A percentile compares a stretch with the other conserved stretches of the same genome.
phyloP scores from a whole-genome alignment of 2,113 vertebrate species.

The Emberiza fucata region DNA sequence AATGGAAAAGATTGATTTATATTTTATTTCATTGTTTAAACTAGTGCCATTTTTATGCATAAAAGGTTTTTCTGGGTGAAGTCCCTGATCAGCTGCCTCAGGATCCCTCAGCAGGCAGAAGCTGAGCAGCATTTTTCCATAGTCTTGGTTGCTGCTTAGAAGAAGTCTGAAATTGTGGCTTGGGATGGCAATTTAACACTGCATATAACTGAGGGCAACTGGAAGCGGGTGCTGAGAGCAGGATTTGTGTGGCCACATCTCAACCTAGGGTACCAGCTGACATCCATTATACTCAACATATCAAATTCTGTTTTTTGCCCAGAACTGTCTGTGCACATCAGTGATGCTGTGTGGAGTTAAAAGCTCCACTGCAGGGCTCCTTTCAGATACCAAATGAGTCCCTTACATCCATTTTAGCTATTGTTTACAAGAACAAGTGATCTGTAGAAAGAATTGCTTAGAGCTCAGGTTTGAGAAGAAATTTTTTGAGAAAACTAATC shows the following conservation, averaged over 20 bases:
- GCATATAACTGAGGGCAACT: background rate
- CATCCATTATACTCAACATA: fast-evolving
- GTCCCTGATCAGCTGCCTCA: background rate
- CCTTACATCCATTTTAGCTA: background rate
- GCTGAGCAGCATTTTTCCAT: background rate
- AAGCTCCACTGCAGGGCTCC: background rate
- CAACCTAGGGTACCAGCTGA: no score
- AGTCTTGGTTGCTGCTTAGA: background rate
- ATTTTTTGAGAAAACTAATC: background rate
- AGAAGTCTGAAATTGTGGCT: background rate
- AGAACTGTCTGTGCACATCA: background rate
- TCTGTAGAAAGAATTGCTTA: background rate
- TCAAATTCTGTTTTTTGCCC: background rate
- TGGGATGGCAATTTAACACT: background rate
- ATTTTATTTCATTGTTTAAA: background rate
- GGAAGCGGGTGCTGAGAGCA: background rate
- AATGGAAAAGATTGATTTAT: background rate
- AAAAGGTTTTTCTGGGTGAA: background rate
- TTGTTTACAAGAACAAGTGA: background rate
- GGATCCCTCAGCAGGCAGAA: background rate
- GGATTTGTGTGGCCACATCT: background rate
- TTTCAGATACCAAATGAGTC: background rate
- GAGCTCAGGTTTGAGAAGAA: background rate
- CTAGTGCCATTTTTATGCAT: background rate
- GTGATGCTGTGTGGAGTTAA: background rate